Percentiles rank a stretch among this genome's conserved stretches.
These are phyloP conservation scores for Parazoanthus darwini DNA, from an alignment of 92 coral and sea anemone genomes.

Conservation along the genomic window DNA sequence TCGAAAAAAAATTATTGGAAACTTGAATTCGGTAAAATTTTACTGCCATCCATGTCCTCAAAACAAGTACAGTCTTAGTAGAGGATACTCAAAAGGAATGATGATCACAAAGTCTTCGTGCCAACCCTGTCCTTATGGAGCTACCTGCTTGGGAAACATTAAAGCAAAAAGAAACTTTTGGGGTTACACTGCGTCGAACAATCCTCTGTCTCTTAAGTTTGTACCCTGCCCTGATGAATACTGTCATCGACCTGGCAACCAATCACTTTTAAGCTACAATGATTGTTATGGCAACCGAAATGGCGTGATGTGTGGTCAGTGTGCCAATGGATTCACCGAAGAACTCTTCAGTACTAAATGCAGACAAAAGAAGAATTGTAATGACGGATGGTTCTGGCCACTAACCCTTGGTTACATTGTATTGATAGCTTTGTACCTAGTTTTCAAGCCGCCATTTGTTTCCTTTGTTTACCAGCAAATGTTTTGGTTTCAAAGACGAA, in stretches of 20 bases:
- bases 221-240: constrained; percentile 1
- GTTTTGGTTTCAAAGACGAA: constrained; percentile 1
- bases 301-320: constrained; percentile 15
- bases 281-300: constrained; percentile 7
- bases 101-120: not conserved
- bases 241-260: not conserved
- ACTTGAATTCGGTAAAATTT: not conserved
- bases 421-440: not conserved
- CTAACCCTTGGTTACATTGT: not conserved
- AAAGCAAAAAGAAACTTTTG: not conserved
- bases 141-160: not conserved
- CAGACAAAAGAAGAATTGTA: not conserved
- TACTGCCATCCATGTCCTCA: constrained; percentile 13
- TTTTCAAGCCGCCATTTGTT: not conserved
- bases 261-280: not conserved
- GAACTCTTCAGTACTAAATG: constrained; percentile 2
- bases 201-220: not conserved
- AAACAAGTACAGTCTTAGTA: not conserved
- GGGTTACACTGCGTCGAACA: not conserved
- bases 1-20: not conserved
- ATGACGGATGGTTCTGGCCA: constrained; percentile 9
- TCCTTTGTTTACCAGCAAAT: not conserved
- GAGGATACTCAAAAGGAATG: constrained; percentile 11
- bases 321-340: not conserved
- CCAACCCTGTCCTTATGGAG: constrained; percentile 11